Base-by-base conservation (phyloP, 2,888 invertebrate genomes). In the Calephelis perditalis region DNA sequence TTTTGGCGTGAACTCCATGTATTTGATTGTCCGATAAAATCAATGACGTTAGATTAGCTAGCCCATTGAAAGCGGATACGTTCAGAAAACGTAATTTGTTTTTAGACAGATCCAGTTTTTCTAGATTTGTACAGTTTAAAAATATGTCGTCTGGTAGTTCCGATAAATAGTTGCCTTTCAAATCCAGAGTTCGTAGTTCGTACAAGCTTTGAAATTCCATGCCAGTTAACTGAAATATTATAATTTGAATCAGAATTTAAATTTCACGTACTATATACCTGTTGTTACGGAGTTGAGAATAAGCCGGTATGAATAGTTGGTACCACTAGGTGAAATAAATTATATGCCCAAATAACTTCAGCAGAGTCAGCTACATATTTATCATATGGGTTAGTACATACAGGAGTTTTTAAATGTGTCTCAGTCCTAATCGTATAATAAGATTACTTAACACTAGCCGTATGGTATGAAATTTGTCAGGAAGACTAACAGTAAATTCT, bases 11-110 rank as follows among this genome's bases (percentile, higher is more conserved):
- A 47, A 96, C 86, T 66, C 89, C 88, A 63, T 91, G 90, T 35
- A 96, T 81, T 69, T 94, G 91, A 75, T 96, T 96, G 67, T 95
- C 94, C 66, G 95, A 94, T 8, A 96, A 79, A 62, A 95, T 87
- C 10, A 96, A 86, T 0, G 93, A 92, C 0, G 93, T 94, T 54
- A 96, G 79, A 73, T 94, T 94, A 7, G 82, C 77, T 58, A 96
- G 79, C 0, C 94, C 94, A 35, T 84, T 78, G 68, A 96, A 94
- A 9, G 92, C 91, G 11, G 92, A 91, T 37, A 91, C 82, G 61
- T 92, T 92, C 45, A 96, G 74, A 63, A 87, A 91, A 69, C 94
- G 92, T 60, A 96, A 80, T 72, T 93, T 93, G 73, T 95, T 95
- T 65, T 92, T 93, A 65, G 94, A 93, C 56, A 96, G 79, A 70